These are phyloP conservation scores for Propithecus coquereli DNA, from an alignment of 2,113 vertebrate genomes.

Conservation along the genomic window DNA sequence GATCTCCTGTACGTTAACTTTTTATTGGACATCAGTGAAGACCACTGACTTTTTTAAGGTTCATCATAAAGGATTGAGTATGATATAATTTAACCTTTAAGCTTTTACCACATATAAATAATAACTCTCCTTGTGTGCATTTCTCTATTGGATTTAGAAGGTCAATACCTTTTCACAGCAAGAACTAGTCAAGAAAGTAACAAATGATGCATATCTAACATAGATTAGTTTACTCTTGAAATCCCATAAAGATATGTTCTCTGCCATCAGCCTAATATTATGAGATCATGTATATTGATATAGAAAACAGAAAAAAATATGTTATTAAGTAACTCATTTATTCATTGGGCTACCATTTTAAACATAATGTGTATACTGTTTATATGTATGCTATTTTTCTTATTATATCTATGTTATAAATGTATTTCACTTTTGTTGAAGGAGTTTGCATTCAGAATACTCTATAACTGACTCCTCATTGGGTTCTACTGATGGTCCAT, in stretches of 20 bases:
- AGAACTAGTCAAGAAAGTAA: neutral
- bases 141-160: neutral
- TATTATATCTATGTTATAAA: neutral
- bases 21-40: neutral
- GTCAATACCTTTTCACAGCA: neutral
- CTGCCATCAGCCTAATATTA: neutral
- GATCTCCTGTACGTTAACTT: neutral
- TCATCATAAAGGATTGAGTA: neutral
- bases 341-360: neutral
- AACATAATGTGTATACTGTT: neutral
- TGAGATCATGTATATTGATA: neutral
- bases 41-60: neutral
- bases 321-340: neutral
- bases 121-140: neutral
- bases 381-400: neutral
- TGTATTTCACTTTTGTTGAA: neutral
- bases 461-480: neutral
- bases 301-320: neutral
- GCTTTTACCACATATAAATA: neutral
- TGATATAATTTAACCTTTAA: slow-evolving; percentile 3
- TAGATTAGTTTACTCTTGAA: neutral
- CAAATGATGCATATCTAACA: neutral
- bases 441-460: neutral
- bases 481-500: neutral
- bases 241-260: neutral